Conservation (phyloP, 2,113 vertebrate species). For the Aldabrachelys gigantea region DNA sequence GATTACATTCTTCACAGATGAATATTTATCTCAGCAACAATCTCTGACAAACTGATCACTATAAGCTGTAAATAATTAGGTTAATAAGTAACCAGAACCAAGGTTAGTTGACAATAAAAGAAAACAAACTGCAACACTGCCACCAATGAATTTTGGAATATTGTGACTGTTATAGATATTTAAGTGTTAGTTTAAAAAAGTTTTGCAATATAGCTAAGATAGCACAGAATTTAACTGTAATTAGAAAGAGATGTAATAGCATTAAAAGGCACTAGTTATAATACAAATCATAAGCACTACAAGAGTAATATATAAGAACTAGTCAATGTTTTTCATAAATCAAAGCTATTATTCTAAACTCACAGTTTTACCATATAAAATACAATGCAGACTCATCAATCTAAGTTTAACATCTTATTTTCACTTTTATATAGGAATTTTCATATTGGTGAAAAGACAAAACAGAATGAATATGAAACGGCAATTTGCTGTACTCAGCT, state of each 20-base stretch:
- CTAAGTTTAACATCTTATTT: neutral
- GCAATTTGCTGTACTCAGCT: neutral
- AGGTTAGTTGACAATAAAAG: neutral
- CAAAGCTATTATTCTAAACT: neutral
- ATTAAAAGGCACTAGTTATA: neutral
- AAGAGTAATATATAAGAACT: neutral
- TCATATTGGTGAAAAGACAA: neutral
- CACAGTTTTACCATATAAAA: neutral
- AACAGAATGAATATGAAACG: neutral
- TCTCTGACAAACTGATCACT: conserved; percentile 49
- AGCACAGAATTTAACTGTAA: neutral
- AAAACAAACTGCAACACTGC: conserved; percentile 23
- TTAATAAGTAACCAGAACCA: conserved; percentile 36
- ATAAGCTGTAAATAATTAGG: conserved; percentile 53
- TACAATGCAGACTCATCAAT: neutral
- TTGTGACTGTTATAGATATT: conserved; percentile 12
- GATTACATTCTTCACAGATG: conserved; percentile 6
- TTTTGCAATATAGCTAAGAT: neutral
- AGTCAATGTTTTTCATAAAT: neutral
- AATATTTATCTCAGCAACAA: conserved; percentile 60
- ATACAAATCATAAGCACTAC: neutral
- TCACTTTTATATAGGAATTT: neutral
- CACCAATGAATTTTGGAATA: neutral
- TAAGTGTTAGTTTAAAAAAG: neutral
- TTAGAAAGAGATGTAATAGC: neutral